A percentile compares a stretch with the other conserved stretches of the same genome.
Conservation (phyloP, 2,888 invertebrate genomes). For the Drosophila pegasa region DNA sequence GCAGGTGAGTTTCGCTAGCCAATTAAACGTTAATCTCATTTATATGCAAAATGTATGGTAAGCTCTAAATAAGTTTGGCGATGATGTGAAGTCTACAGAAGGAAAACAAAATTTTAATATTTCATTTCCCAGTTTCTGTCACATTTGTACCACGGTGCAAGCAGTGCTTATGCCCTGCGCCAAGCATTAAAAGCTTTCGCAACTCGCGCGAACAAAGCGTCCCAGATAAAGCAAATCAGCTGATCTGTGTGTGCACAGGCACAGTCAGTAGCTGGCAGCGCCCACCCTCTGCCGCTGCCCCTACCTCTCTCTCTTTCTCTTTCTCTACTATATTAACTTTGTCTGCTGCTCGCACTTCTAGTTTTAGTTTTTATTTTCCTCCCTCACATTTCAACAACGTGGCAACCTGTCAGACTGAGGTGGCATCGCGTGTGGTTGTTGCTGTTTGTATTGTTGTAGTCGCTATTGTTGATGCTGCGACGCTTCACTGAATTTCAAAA, state of each 20-base stretch:
- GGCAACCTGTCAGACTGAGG: conserved; percentile 64
- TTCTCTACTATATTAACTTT: neutral
- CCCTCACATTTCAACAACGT: conserved; percentile 54
- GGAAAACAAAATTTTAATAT: neutral
- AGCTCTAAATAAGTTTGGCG: conserved; percentile 23
- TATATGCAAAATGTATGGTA: conserved; percentile 37
- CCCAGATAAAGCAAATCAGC: conserved; percentile 39
- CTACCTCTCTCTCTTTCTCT: neutral
- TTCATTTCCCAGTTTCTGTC: neutral
- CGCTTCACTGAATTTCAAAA: conserved; percentile 69
- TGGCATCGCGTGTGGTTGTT: conserved; percentile 33
- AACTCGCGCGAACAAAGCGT: conserved; percentile 17
- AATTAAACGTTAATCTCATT: conserved; percentile 4
- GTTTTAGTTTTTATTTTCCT: neutral
- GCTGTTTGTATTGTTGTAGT: conserved; percentile 17
- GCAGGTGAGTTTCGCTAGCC: conserved; percentile 58
- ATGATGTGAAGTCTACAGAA: neutral
- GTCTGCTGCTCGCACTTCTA: conserved; percentile 15
- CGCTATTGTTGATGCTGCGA: conserved; percentile 45
- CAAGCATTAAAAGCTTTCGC: conserved; percentile 47
- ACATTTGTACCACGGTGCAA: conserved; percentile 7
- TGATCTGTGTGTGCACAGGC: conserved; percentile 30
- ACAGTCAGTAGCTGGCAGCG: conserved; percentile 2
- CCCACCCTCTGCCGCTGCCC: neutral
- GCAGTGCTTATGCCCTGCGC: neutral